Evolutionary conservation across 1,140 invertebrate genomes (phyloP), one percentile per base, ranked within the genome.

Genomic region (Procambarus clarkii): DNA sequence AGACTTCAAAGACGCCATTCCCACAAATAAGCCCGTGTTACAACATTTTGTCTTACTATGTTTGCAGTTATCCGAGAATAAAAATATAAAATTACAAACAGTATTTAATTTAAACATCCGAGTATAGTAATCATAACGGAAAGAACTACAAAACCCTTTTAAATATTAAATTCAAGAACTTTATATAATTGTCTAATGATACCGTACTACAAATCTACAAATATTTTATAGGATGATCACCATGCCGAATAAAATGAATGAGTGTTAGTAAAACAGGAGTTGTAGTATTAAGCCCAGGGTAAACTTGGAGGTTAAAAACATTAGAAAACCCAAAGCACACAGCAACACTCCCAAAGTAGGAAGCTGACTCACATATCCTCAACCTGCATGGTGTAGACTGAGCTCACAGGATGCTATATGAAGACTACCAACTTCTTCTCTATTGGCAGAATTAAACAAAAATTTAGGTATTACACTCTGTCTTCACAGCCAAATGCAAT

Each of bases 301-400:
- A 5, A 54, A 54, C 50, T 13, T 54, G 50, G 13, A 54, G 13
- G 4, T 54, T 54, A 9, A 54, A 54, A 13, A 54, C 4, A 18
- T 21, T 69, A 69, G 64, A 21, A 69, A 58, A 58, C 8, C 15
- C 18, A 69, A 69, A 69, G 64, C 15, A 69, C 13, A 69, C 13
- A 69, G 11, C 21, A 69, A 69, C 24, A 78, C 13, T 45, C 46
- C 13, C 24, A 5, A 45, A 0, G 13, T 2, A 84, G 21, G 64
- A 11, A 69, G 60, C 15, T 71, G 60, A 85, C 69, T 74, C 46
- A 85, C 69, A 85, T 85, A 46, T 85, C 80, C 50, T 82, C 80
- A 82, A 82, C 80, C 54, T 82, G 80, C 80, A 82, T 82, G 21
- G 11, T 44, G 50, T n/a, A 34, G 80, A 18, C 50, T 82, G 5